A percentile compares a stretch with the other conserved stretches of the same genome.
phyloP scores from a whole-genome alignment of 2,113 vertebrate genomes.

The Microcebus jonahi region DNA sequence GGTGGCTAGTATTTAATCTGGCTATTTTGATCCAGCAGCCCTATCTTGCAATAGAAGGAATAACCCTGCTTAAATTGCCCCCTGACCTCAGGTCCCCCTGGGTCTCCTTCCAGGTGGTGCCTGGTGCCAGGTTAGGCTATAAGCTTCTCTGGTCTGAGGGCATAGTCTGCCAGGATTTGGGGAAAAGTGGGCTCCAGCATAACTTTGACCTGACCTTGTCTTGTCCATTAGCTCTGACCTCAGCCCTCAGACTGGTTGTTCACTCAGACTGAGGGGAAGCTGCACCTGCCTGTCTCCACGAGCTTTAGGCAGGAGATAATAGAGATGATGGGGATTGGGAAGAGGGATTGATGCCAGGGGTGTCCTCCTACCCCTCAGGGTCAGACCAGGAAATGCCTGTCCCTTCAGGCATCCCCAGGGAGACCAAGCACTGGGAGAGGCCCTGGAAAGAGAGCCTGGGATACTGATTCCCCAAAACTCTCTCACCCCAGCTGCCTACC shows the following conservation, averaged over 20 bases:
- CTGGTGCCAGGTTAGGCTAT: neutral
- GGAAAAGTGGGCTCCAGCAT: neutral
- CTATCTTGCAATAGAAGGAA: neutral
- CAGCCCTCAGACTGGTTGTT: neutral
- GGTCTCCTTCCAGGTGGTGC: neutral
- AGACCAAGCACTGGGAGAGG: neutral
- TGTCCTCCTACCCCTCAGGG: rapidly evolving
- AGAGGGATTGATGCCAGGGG: neutral
- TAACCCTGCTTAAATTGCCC: neutral
- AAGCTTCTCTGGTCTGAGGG: neutral
- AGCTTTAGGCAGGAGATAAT: neutral
- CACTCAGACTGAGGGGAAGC: neutral
- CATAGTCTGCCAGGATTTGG: neutral
- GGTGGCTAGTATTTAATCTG: neutral
- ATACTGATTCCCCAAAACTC: slow-evolving; percentile 33
- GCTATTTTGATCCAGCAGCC: neutral
- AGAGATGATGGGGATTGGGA: neutral
- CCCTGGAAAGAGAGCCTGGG: slow-evolving; percentile 10
- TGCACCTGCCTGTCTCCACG: neutral
- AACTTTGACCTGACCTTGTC: neutral
- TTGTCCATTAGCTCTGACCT: neutral
- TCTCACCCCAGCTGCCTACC: slow-evolving; percentile 36
- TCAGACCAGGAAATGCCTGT: neutral
- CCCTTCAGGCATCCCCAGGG: neutral
- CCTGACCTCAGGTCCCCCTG: neutral